A percentile compares a stretch with the other conserved stretches of the same genome.
Evolutionary conservation across 2,888 invertebrate genomes (phyloP).

Genomic region (Antheraea assamensis): DNA sequence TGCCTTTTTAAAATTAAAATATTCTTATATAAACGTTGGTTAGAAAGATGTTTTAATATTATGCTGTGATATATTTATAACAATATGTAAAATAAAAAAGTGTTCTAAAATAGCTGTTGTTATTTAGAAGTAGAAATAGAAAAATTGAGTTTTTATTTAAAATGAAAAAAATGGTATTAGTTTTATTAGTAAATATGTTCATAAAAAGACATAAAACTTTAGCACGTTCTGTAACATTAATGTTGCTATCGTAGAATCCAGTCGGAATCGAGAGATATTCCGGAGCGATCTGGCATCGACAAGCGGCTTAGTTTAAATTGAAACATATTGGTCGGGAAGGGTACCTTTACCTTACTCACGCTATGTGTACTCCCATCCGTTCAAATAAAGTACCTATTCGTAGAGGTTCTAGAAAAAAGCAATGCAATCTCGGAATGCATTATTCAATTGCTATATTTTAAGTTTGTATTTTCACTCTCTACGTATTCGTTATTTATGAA

Average conservation of each 20-base stretch:
- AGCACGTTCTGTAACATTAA: constrained; percentile 45
- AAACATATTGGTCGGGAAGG: constrained; percentile 74
- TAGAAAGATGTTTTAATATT: too few relatives aligned
- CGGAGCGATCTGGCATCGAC: constrained; percentile 67
- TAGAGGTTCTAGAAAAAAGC: constrained; percentile 26
- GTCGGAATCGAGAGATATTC: constrained; percentile 66
- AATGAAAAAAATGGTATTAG: not conserved
- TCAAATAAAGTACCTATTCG: constrained; percentile 48
- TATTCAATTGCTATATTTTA: constrained; percentile 15
- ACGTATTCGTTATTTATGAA: not conserved
- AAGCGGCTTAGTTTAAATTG: constrained; percentile 79
- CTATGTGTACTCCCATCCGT: constrained; percentile 52
- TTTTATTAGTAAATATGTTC: not conserved
- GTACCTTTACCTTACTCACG: constrained; percentile 60
- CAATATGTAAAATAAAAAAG: not conserved
- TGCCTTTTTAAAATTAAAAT: too few relatives aligned
- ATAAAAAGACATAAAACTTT: constrained; percentile 7
- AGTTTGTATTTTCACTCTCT: not conserved
- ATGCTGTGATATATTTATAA: too few relatives aligned
- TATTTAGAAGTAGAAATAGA: not conserved
- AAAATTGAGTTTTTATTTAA: not conserved
- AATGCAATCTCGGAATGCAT: constrained; percentile 22
- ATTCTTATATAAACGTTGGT: too few relatives aligned
- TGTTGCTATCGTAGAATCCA: constrained; percentile 57
- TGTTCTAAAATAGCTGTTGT: not conserved